Conservation (phyloP, 92 coral and sea anemone genomes). For the Bergia sp. region DNA sequence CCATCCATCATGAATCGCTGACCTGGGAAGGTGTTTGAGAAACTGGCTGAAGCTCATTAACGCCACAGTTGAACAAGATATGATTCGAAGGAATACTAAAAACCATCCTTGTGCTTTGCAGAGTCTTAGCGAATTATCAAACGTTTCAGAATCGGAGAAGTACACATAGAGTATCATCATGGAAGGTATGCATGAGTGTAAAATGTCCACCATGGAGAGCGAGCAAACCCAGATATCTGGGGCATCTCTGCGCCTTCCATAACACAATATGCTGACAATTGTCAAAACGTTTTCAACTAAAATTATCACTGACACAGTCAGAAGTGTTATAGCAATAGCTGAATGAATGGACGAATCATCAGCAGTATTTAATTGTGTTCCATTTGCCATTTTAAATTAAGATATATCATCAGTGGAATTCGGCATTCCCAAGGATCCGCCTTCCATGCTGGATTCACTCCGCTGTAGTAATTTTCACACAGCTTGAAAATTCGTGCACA, state of each 20-base stretch:
- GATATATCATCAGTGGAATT: not conserved
- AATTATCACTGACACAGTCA: conserved; percentile 50
- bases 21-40: conserved; percentile 27
- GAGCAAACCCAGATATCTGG: conserved; percentile 58
- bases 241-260: conserved; percentile 57
- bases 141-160: conserved; percentile 33
- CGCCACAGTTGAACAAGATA: conserved; percentile 50
- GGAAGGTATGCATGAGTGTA: conserved; percentile 65
- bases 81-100: conserved; percentile 53
- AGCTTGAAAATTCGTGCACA: not conserved
- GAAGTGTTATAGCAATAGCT: conserved; percentile 44
- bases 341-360: conserved; percentile 13
- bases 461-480: not conserved
- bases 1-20: conserved; percentile 55
- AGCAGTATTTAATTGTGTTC: not conserved
- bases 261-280: conserved; percentile 58
- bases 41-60: conserved; percentile 61
- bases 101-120: conserved; percentile 79
- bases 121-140: conserved; percentile 42
- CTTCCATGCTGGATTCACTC: not conserved
- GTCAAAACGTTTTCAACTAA: conserved; percentile 63
- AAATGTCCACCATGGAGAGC: conserved; percentile 63
- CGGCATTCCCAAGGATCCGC: not conserved
- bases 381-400: conserved; percentile 28
- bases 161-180: conserved; percentile 55